A percentile compares a stretch with the other conserved stretches of the same genome.
Conservation (phyloP, 2,113 vertebrate genomes). For the Falco punctatus region DNA sequence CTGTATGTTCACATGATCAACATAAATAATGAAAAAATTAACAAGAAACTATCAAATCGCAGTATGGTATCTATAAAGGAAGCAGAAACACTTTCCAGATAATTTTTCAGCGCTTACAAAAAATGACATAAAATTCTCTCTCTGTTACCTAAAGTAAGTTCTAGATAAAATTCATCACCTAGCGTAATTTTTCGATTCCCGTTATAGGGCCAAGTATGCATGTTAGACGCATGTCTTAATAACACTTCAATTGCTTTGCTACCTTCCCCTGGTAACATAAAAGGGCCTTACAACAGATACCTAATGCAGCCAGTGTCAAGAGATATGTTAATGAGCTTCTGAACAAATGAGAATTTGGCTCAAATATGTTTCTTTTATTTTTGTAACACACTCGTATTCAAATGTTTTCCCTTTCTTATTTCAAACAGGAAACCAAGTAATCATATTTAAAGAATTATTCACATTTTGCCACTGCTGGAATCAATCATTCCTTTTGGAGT, state of each 20-base stretch:
- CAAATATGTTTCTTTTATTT: neutral
- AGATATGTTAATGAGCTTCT: neutral
- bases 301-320: neutral
- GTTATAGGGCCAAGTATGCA: neutral
- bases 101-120: neutral
- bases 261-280: neutral
- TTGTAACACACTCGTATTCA: neutral
- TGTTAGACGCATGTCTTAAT: neutral
- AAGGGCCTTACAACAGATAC: neutral
- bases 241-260: neutral
- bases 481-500: neutral
- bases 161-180: neutral
- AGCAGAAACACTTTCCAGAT: neutral
- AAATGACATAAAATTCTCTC: too few relatives aligned
- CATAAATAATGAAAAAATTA: neutral
- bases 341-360: neutral
- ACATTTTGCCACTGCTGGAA: neutral
- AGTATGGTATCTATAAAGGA: neutral
- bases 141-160: neutral
- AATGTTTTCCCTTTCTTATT: neutral
- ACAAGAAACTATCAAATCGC: neutral
- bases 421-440: neutral
- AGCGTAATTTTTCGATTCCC: neutral
- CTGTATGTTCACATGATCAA: neutral
- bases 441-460: neutral